Evolutionary conservation across 2,888 invertebrate species (phyloP).

Genomic region (Oxyteleia sp.): DNA sequence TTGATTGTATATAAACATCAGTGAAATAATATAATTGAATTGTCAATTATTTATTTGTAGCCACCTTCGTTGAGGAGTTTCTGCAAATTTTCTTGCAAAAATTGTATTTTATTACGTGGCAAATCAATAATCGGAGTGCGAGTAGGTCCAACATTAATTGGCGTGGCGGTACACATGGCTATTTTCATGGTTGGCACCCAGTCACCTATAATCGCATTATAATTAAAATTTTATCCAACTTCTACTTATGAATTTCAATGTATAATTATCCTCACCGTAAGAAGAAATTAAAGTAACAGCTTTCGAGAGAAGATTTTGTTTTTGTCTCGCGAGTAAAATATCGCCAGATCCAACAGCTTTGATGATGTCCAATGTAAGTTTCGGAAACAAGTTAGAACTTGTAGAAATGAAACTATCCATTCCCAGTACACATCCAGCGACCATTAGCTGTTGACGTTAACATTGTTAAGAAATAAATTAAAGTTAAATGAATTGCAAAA

Average conservation of each 20-base stretch:
- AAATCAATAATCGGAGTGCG: conserved; percentile 89
- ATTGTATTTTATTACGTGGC: conserved; percentile 86
- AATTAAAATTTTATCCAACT: no score
- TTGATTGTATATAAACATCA: no score
- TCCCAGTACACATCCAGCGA: conserved; percentile 91
- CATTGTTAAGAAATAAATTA: no score
- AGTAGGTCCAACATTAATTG: conserved; percentile 90
- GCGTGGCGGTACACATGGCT: conserved; percentile 90
- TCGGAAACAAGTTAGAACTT: conserved; percentile 91
- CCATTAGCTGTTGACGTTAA: conserved; percentile 88
- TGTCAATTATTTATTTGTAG: conserved; percentile 47
- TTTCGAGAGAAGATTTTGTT: conserved; percentile 88
- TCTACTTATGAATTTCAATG: conserved; percentile 34
- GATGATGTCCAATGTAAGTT: conserved; percentile 89
- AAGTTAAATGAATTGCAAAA: no score
- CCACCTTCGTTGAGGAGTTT: conserved; percentile 60
- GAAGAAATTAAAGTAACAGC: conserved; percentile 84
- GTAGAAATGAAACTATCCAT: conserved; percentile 92
- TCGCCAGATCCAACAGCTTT: conserved; percentile 88
- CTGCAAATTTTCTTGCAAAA: conserved; percentile 83
- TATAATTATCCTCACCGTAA: conserved; percentile 82
- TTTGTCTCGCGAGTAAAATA: conserved; percentile 87
- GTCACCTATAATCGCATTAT: conserved; percentile 89
- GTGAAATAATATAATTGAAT: no score
- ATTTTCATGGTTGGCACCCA: conserved; percentile 92